Evolutionary conservation across 1,140 invertebrate species (phyloP), one percentile per base, ranked within the genome.

Genomic region (Stegodyphus dumicola): DNA sequence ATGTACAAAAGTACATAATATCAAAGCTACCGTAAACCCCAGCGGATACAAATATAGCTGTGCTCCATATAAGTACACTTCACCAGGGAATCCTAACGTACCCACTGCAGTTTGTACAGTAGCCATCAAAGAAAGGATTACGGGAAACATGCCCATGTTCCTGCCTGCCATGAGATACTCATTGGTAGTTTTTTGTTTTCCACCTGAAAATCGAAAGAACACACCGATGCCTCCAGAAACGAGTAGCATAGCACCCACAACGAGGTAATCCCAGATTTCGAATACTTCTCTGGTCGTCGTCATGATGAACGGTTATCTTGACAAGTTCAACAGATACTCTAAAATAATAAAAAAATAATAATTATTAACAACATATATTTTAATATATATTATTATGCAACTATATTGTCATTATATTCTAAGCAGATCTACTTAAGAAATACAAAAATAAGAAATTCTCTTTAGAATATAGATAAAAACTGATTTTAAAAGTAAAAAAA

Each of bases 151-250:
- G 70, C 93, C 93, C 95, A 98, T 96, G 87, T 94, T 94, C 86
- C 95, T 92, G 11, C 95, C 95, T 0, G 95, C 96, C 87, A 97
- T 93, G 17, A 98, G 91, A 89, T 97, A 97, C 87, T 96, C 95
- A 0, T 93, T 91, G 76, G 94, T 93, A 0, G 93, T 93, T 51
- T 92, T 77, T 11, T 84, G 86, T 11, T 69, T 73, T 2, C 86
- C 86, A 15, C 86, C 78, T 17, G 73, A 70, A 71, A 86, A 86
- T 15, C 79, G 13, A 49, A 84, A 87, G 49, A 71, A 87, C 11
- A 84, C 86, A 6, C 86, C 53, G 96, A 97, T 49, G 97, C 90
- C 92, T 85, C 94, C 93, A 0, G 95, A 95, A 1, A 94, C 90
- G 0, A 94, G 65, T 7, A 96, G 89, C 93, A 95, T 95, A 1